These are phyloP conservation scores for Acanthornis magna DNA, from an alignment of 2,797 vertebrate species.

Conservation along the genomic window DNA sequence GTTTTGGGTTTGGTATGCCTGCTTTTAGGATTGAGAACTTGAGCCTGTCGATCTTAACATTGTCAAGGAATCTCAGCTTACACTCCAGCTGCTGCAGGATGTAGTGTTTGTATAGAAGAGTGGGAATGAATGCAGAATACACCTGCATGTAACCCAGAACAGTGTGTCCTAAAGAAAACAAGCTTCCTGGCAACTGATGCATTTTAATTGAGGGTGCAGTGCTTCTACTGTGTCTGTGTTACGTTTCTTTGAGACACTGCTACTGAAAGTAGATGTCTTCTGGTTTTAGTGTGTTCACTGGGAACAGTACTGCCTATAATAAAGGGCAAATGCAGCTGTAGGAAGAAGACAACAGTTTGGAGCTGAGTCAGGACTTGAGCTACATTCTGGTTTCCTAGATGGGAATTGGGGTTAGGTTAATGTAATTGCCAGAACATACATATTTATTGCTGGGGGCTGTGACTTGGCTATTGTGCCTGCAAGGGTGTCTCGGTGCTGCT, in stretches of 20 bases:
- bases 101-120: background rate
- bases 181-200: background rate
- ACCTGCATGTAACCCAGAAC: background rate
- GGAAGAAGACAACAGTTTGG: constrained; percentile 45
- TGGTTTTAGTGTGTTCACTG: background rate
- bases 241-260: background rate
- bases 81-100: background rate
- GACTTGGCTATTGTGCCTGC: background rate
- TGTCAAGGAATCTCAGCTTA: background rate
- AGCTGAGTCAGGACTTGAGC: constrained; percentile 36
- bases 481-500: background rate
- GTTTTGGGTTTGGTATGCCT: background rate
- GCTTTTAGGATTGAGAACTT: background rate
- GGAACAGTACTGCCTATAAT: background rate
- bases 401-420: constrained; percentile 13
- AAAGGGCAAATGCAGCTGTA: background rate
- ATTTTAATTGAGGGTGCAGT: background rate
- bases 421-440: background rate
- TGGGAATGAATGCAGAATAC: background rate
- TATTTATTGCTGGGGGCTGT: constrained; percentile 9
- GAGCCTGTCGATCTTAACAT: background rate
- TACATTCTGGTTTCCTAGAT: constrained; percentile 6
- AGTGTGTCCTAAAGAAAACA: background rate
- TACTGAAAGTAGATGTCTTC: background rate
- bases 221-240: background rate